Conservation (phyloP, 2,113 vertebrate species). For the Dendropsophus ebraccatus region DNA sequence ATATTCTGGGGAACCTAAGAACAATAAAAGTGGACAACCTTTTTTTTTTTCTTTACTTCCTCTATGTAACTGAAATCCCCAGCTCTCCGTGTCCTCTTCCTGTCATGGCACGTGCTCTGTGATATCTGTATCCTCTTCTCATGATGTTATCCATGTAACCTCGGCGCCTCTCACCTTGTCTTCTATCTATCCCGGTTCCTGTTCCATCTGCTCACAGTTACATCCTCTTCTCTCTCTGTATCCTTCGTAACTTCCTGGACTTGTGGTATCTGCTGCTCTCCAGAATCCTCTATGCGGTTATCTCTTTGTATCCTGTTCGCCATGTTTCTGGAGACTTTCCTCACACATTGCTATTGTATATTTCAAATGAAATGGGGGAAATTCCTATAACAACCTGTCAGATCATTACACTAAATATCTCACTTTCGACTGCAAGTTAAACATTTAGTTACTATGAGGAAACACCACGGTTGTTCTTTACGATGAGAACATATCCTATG, state of each 20-base stretch:
- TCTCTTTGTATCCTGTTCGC: not conserved
- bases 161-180: not conserved
- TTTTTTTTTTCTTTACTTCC: not conserved
- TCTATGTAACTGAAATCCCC: not conserved
- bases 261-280: not conserved
- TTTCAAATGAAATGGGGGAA: not conserved
- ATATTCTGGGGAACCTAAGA: not conserved
- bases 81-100: not conserved
- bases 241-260: not conserved
- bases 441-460: too few relatives aligned
- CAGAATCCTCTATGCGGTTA: not conserved
- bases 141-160: not conserved
- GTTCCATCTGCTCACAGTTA: not conserved
- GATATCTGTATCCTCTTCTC: constrained; percentile 5
- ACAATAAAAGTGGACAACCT: not conserved
- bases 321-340: not conserved
- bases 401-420: not conserved
- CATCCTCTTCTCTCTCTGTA: constrained; percentile 2
- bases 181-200: constrained; percentile 18
- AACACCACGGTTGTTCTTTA: too few relatives aligned
- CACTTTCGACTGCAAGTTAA: too few relatives aligned
- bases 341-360: not conserved
- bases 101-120: not conserved
- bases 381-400: not conserved
- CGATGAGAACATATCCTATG: too few relatives aligned